Base-by-base conservation (phyloP, 2,888 invertebrate species). In the Ecdyonurus torrentis region DNA sequence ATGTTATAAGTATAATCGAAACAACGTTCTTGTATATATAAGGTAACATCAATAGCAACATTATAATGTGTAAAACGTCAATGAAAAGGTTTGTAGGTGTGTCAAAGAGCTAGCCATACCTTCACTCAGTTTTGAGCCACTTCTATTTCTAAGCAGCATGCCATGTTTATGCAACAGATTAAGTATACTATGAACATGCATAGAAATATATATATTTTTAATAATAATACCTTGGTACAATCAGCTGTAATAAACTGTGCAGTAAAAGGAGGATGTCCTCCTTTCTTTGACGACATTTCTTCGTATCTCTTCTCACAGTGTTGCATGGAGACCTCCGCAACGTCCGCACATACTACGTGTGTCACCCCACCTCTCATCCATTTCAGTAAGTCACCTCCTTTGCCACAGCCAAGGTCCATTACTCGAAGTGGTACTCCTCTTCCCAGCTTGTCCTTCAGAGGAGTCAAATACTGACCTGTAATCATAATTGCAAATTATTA, bases 311-410 rank as follows among this genome's bases (percentile, higher is more conserved):
- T 79, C 72, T 89, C 81, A 73, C 96, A 95, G 71, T 98, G 95
- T 66, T 93, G 85, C 24, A 99, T 83, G 1, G 97, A 95, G 0
- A 91, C 86, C 58, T 85, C 86, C 1, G 99, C 98, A 70, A 99
- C 94, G 74, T 99, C 96, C 59, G 89, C 88, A 76, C 92, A 93
- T 64, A 95, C 85, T 20, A 94, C 78, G 75, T 91, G 88, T 1
- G 83, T 81, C 61, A 95, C 89, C 65, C 82, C 77, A 61, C 83
- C 87, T 72, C 90, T 92, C 65, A 84, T 83, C 93, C 98, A 99
- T 75, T 99, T 99, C n/a, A 89, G 79, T 50, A 99, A 78, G 75
- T 99, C 99, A 1, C 99, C 99, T 22, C 99, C 99, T 79, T 99
- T 99, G 1, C 99, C 99, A 73, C 96, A 96, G 69, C 96, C 94